phyloP scores from a whole-genome alignment of 2,888 invertebrate genomes.

The Entomobrya proxima region DNA sequence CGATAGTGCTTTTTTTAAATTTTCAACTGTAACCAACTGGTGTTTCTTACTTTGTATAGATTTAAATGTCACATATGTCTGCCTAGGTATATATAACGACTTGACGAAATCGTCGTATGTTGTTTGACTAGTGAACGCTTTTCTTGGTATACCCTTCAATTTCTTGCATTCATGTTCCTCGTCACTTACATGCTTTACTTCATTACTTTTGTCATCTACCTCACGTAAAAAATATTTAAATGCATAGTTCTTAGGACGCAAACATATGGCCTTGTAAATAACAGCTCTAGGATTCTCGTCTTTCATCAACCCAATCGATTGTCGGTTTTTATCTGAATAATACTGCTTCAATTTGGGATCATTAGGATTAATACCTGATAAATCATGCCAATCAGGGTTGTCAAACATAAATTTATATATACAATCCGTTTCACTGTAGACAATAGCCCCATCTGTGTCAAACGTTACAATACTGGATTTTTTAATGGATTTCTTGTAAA shows the following conservation, averaged over 20 bases:
- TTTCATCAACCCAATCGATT: not conserved
- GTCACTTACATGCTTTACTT: no score
- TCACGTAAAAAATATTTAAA: not conserved
- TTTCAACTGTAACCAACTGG: no score
- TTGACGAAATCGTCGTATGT: no score
- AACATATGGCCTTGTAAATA: not conserved
- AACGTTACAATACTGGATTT: not conserved
- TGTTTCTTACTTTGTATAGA: no score
- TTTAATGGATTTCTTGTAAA: not conserved
- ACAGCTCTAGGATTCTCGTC: not conserved
- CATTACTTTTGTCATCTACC: not conserved
- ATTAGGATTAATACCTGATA: not conserved
- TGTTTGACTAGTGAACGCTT: no score
- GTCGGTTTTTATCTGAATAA: not conserved
- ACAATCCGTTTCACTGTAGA: not conserved
- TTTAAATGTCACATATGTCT: no score
- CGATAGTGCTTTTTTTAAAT: no score
- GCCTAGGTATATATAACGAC: no score
- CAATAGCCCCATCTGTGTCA: constrained; percentile 3
- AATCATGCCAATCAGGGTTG: not conserved
- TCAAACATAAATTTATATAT: not conserved
- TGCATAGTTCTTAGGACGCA: not conserved
- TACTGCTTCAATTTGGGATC: not conserved
- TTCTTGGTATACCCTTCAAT: not conserved
- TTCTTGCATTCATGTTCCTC: not conserved